Evolutionary conservation across 2,797 vertebrate genomes (phyloP).

Genomic region (Pseudochaenichthys georgianus): DNA sequence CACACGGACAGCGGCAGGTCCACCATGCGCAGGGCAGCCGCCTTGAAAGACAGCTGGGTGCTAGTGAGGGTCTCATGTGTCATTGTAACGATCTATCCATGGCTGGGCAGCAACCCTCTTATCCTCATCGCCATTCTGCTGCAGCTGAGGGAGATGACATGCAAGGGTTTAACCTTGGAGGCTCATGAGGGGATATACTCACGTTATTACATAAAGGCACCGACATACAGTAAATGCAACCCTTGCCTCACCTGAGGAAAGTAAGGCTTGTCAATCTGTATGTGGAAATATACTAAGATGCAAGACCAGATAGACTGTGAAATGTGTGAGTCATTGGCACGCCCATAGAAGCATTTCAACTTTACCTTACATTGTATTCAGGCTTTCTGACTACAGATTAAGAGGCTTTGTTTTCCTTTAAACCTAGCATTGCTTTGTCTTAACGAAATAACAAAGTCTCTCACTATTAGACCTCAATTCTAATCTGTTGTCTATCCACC

Average conservation of each 20-base stretch:
- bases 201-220: conserved; percentile 58
- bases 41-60: conserved; percentile 86
- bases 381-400: neutral
- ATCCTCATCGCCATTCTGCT: conserved; percentile 42
- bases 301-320: neutral
- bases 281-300: neutral
- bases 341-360: neutral
- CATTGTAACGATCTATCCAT: conserved; percentile 87
- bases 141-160: conserved; percentile 48
- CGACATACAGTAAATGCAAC: conserved; percentile 18
- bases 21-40: conserved; percentile 85
- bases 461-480: neutral
- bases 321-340: neutral
- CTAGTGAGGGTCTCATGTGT: conserved; percentile 85
- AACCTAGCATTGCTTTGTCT: neutral
- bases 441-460: neutral
- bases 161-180: conserved; percentile 56
- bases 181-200: conserved; percentile 44
- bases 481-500: conserved; percentile 23
- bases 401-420: neutral
- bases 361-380: neutral
- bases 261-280: no score
- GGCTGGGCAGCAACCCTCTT: conserved; percentile 52
- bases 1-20: conserved; percentile 90
- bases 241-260: neutral